Percentiles rank a stretch among this genome's conserved stretches.
Evolutionary conservation across 2,797 vertebrate species (phyloP).

Genomic region (Lagodon rhomboides): DNA sequence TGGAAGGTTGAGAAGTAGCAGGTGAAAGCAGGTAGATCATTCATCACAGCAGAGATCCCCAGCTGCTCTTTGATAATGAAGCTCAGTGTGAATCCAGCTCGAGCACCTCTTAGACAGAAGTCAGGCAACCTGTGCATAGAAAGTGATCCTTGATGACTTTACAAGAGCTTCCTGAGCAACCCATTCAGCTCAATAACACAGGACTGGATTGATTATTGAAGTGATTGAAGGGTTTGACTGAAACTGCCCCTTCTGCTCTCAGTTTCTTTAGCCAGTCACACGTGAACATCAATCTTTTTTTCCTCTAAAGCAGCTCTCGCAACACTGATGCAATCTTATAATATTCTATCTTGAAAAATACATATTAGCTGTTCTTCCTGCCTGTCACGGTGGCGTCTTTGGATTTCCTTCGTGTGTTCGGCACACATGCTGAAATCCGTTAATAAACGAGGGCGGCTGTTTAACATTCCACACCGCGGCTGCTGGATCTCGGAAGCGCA

Average conservation of each 20-base stretch:
- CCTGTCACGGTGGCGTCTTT: conserved; percentile 5
- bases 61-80: background rate
- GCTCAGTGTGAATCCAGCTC: background rate
- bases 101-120: background rate
- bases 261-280: background rate
- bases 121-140: too few species aligned
- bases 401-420: conserved; percentile 2
- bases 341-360: conserved; percentile 31
- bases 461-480: conserved; percentile 30
- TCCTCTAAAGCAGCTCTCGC: conserved; percentile 23
- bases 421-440: conserved; percentile 13
- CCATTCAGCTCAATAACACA: background rate
- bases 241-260: background rate
- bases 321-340: conserved; percentile 55
- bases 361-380: conserved; percentile 22
- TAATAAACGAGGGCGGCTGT: conserved; percentile 30
- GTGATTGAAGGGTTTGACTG: background rate
- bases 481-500: background rate
- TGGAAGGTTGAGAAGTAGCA: background rate
- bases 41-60: background rate
- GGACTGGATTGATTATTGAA: conserved; percentile 2
- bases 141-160: too few species aligned
- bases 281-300: conserved; percentile 17
- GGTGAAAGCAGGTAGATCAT: background rate
- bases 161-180: background rate